phyloP scores from a whole-genome alignment of 2,888 invertebrate genomes.

The Apoda limacodes region DNA sequence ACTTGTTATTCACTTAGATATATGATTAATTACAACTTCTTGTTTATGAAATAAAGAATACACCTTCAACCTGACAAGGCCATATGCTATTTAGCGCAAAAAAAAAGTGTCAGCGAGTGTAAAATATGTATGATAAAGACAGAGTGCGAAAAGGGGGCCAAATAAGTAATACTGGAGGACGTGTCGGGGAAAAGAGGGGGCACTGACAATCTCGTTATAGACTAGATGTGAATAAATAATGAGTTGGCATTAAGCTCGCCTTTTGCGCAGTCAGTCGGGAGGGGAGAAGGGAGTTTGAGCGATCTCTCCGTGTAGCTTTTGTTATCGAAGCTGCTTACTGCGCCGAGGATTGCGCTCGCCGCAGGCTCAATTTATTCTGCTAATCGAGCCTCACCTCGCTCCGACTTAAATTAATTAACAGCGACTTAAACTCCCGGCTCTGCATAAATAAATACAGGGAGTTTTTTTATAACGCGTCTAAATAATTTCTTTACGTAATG shows the following conservation, averaged over 20 bases:
- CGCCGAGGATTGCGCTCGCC: conserved; percentile 27
- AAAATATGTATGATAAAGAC: conserved; percentile 41
- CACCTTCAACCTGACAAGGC: too few relatives aligned
- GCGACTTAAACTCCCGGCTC: too few relatives aligned
- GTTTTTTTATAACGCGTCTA: too few relatives aligned
- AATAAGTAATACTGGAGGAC: conserved; percentile 21
- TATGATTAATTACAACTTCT: too few relatives aligned
- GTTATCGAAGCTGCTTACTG: conserved; percentile 55
- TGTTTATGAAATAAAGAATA: too few relatives aligned
- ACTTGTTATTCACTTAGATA: too few relatives aligned
- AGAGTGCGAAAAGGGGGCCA: conserved; percentile 34
- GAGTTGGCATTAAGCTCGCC: conserved; percentile 57
- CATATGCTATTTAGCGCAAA: too few relatives aligned
- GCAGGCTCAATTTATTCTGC: conserved; percentile 61
- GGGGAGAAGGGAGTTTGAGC: conserved; percentile 11
- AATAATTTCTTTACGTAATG: too few relatives aligned
- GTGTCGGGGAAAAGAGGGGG: conserved; percentile 36
- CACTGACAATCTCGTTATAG: conserved; percentile 63
- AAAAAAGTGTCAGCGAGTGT: conserved; percentile 42
- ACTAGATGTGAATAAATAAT: conserved; percentile 62
- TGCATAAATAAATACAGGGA: too few relatives aligned
- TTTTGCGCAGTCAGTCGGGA: conserved; percentile 38
- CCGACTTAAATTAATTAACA: conserved; percentile 60
- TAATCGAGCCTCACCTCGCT: conserved; percentile 57
- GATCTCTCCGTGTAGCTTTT: conserved; percentile 44